These are phyloP conservation scores for Lasioglossum baleicum DNA, from an alignment of 1,140 invertebrate species.

Conservation along the genomic window DNA sequence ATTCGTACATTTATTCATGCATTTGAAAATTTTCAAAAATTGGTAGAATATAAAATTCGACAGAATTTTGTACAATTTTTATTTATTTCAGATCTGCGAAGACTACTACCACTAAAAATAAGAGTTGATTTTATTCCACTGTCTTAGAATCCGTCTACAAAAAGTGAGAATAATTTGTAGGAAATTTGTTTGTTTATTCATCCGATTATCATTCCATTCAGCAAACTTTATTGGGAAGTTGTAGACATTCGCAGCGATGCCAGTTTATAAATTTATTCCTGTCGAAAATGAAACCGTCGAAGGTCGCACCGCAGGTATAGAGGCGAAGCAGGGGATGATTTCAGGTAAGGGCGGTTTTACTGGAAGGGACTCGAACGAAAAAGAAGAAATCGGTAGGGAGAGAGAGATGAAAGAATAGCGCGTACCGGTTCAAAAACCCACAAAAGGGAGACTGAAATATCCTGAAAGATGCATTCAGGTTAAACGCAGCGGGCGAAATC, in stretches of 20 bases:
- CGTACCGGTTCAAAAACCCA: slow-evolving; percentile 76
- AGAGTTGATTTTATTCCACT: no score
- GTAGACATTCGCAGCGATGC: neutral
- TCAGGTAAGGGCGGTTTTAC: slow-evolving; percentile 69
- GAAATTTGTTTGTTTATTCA: neutral
- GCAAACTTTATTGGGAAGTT: slow-evolving; percentile 1
- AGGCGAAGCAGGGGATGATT: slow-evolving; percentile 65
- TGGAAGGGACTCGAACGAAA: slow-evolving; percentile 44
- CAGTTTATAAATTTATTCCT: slow-evolving; percentile 38
- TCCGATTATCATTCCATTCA: neutral
- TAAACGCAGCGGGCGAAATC: slow-evolving; percentile 76
- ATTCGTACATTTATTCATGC: no score
- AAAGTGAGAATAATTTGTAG: no score
- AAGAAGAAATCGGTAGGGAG: slow-evolving; percentile 42
- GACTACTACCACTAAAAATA: no score
- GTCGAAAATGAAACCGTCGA: slow-evolving; percentile 27
- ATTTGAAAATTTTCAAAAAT: no score
- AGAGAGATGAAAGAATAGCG: slow-evolving; percentile 68
- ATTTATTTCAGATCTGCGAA: no score
- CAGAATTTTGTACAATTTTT: no score
- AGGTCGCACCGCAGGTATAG: slow-evolving; percentile 42
- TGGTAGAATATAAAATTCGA: no score
- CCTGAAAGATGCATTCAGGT: slow-evolving; percentile 79
- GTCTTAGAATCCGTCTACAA: no score
- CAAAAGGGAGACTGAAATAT: slow-evolving; percentile 75